Conservation (phyloP, 2,113 vertebrate genomes). For the Zosterops borbonicus region DNA sequence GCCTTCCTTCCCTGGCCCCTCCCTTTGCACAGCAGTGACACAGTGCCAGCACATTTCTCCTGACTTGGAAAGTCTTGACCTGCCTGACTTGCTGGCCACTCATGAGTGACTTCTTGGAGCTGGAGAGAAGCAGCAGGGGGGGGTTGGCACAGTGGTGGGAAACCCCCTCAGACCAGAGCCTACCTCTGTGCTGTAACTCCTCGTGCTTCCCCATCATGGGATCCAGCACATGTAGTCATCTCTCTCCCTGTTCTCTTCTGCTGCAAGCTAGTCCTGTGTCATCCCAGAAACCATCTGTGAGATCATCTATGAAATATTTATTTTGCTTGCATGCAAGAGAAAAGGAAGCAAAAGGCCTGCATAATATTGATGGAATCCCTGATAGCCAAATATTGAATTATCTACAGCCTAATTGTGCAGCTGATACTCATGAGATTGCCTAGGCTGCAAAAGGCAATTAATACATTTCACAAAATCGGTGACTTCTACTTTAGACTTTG, state of each 20-base stretch:
- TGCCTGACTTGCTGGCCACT: not conserved
- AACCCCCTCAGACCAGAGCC: not conserved
- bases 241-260: not conserved
- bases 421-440: not conserved
- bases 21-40: not conserved
- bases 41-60: fast-evolving
- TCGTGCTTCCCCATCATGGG: fast-evolving
- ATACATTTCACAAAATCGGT: not conserved
- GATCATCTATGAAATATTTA: conserved; percentile 32
- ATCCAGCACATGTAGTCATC: not conserved
- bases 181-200: not conserved
- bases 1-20: not conserved
- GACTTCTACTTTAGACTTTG: not conserved
- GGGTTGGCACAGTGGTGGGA: not conserved
- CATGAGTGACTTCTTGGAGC: not conserved
- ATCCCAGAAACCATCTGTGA: not conserved
- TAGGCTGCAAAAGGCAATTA: not conserved
- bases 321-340: not conserved
- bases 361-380: not conserved
- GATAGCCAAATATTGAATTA: conserved; percentile 46
- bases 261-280: not conserved
- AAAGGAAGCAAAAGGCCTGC: conserved; percentile 7
- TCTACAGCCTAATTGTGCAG: conserved; percentile 21
- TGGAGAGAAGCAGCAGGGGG: not conserved
- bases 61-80: not conserved